Evolutionary conservation across 2,888 invertebrate species (phyloP).

Genomic region (Noctua comes): DNA sequence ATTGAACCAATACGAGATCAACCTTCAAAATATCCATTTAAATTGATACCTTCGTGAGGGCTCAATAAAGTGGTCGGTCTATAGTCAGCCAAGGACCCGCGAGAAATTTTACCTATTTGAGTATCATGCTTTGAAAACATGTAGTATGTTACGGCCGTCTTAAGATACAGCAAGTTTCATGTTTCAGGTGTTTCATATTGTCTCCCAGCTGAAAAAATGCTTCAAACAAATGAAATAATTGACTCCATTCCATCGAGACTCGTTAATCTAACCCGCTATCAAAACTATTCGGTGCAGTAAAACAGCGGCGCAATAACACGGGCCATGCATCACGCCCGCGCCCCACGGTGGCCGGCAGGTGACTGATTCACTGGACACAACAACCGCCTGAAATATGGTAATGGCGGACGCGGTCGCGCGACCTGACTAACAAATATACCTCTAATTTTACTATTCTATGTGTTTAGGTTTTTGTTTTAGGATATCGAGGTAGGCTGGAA

Average conservation of each 20-base stretch:
- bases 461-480: slow-evolving; percentile 9
- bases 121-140: background rate
- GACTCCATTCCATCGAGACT: slow-evolving; percentile 30
- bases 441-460: slow-evolving; percentile 54
- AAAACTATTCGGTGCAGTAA: slow-evolving; percentile 63
- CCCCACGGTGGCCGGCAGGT: slow-evolving; percentile 71
- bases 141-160: background rate
- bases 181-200: background rate
- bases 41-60: too few species aligned
- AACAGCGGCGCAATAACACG: slow-evolving; percentile 74
- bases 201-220: background rate
- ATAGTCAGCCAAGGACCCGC: background rate
- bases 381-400: slow-evolving; percentile 79
- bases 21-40: too few species aligned
- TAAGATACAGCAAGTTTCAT: background rate
- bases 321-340: slow-evolving; percentile 71
- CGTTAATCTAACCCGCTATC: slow-evolving; percentile 56
- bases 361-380: slow-evolving; percentile 78
- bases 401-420: slow-evolving; percentile 69
- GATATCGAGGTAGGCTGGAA: background rate
- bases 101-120: background rate
- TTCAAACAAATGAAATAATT: slow-evolving; percentile 31
- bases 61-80: too few species aligned
- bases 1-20: too few species aligned
- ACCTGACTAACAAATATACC: slow-evolving; percentile 52